Evolutionary conservation across 2,888 invertebrate species (phyloP), one percentile per base, ranked within the genome.

Genomic region (Brachyopa scutellaris): DNA sequence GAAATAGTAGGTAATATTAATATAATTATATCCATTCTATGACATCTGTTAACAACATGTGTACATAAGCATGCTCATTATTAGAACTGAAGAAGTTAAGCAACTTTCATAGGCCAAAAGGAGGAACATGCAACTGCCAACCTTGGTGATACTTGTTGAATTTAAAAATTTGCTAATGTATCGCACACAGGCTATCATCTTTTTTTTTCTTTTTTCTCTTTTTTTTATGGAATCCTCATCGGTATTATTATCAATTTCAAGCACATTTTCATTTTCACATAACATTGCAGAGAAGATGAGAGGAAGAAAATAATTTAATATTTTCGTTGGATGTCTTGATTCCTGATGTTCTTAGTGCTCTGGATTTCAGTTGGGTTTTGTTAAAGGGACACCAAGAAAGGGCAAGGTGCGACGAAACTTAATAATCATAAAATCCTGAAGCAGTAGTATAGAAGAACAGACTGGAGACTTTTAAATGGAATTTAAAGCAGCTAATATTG

Each of bases 341-440:
- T 7, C 17, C 45, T n/a, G 1, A 2, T 38, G 47, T 23, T 47
- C 49, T 31, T 33, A n/a, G 9, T 19, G 17, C 15, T 29, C 15
- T 6, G 45, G 64, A 51, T 72, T 57, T 64, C 29, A 49, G 33
- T 9, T 26, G 29, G 45, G 45, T 47, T 45, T 42, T 29, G n/a
- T 33, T 33, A 3, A 23, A 17, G 21, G 26, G 29, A 8, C 31
- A 31, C 2, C 15, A 17, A 11, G 21, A 17, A 9, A 13, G n/a
- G 19, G 11, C 8, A 40, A 38, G 19, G 29, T 9, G 36, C 3
- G 3, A 6, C 26, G 15, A 59, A 67, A 80, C 67, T 80, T 69
- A 80, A 80, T 80, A 80, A 80, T 62, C 79, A 80, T 80, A 76
- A 80, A 62, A 55, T 80, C 49, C 42, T 33, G 13, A 11, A 40